Evolutionary conservation across 2,113 vertebrate genomes (phyloP).

Genomic region (Pluvianellus socialis): DNA sequence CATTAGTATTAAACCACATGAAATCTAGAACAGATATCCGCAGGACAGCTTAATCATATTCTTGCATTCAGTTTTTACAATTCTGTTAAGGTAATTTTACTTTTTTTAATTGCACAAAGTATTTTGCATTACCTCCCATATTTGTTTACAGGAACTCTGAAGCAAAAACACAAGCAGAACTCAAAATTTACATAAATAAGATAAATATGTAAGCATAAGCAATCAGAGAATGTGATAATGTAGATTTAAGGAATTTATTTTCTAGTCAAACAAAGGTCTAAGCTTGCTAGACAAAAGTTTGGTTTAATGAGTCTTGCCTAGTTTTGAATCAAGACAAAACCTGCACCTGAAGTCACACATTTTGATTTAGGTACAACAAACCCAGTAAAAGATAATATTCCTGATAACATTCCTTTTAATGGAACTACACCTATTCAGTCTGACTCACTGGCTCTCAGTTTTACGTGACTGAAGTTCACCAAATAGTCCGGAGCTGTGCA

Average conservation of each 20-base stretch:
- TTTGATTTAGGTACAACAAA: neutral
- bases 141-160: neutral
- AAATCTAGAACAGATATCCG: neutral
- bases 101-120: neutral
- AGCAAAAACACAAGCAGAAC: neutral
- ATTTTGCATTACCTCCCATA: neutral
- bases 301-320: neutral
- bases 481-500: neutral
- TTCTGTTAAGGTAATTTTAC: neutral
- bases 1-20: neutral
- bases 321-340: neutral
- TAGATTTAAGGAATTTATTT: neutral
- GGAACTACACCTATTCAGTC: neutral
- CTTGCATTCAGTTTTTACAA: neutral
- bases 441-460: neutral
- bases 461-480: neutral
- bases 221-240: neutral
- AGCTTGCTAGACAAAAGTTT: neutral
- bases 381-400: neutral
- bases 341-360: neutral
- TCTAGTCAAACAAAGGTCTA: neutral
- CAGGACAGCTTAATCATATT: neutral
- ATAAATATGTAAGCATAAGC: neutral
- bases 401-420: neutral
- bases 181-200: neutral